These are phyloP conservation scores for Liodrosophila aerea DNA, from an alignment of 2,888 invertebrate species.

Conservation along the genomic window DNA sequence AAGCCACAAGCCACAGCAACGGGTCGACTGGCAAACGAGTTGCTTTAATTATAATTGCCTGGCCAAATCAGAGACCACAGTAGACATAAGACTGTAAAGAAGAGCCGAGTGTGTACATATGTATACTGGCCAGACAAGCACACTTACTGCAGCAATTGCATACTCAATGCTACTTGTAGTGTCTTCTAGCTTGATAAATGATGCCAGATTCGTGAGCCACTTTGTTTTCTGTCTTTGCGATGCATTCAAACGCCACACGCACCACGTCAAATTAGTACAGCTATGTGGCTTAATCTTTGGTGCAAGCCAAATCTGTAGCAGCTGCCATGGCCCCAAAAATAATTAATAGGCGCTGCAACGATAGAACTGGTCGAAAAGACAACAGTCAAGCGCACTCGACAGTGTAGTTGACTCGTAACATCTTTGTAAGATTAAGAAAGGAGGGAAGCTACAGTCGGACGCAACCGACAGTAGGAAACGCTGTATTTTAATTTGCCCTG, in stretches of 20 bases:
- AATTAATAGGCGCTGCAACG: conserved; percentile 1
- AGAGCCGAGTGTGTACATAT: too few species aligned
- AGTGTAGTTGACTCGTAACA: too few species aligned
- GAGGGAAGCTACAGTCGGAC: too few species aligned
- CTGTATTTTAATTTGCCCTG: too few species aligned
- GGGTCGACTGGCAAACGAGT: conserved; percentile 56
- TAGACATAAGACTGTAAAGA: neutral
- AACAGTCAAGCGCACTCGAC: too few species aligned
- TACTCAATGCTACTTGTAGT: conserved; percentile 44
- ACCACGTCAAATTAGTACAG: conserved; percentile 13
- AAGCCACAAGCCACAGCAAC: conserved; percentile 39
- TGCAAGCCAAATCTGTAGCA: neutral
- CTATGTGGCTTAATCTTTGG: neutral
- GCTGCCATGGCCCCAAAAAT: conserved; percentile 8
- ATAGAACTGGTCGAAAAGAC: neutral
- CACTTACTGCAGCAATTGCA: conserved; percentile 25
- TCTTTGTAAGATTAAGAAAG: too few species aligned
- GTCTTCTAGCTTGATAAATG: conserved; percentile 64
- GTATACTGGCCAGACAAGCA: conserved; percentile 1
- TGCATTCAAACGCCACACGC: conserved; percentile 19
- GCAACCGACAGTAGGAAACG: too few species aligned
- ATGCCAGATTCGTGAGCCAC: conserved; percentile 72
- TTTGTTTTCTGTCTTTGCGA: conserved; percentile 62
- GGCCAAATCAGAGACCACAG: conserved; percentile 15
- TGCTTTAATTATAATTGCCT: conserved; percentile 75